Evolutionary conservation across 1,140 invertebrate species (phyloP).

Genomic region (Ostrea edulis): DNA sequence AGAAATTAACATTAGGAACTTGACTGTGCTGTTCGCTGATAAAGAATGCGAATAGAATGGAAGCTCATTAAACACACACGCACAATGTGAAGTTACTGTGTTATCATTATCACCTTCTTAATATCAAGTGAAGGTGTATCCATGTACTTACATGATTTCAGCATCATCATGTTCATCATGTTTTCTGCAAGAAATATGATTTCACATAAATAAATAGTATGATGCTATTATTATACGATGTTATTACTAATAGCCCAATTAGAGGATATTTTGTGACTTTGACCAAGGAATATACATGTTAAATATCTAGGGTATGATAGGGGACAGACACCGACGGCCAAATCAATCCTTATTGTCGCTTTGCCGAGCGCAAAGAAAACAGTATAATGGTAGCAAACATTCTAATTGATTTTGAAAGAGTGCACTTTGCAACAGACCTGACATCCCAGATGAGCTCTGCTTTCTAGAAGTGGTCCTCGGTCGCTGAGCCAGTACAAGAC

Average conservation of each 20-base stretch:
- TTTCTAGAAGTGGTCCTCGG: background rate
- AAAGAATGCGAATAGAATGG: no score
- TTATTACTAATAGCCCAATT: no score
- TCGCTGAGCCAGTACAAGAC: background rate
- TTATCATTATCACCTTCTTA: no score
- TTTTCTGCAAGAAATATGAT: background rate
- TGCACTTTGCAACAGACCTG: background rate
- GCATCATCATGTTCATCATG: background rate
- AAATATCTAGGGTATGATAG: background rate
- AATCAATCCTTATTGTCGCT: background rate
- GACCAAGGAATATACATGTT: background rate
- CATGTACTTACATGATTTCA: constrained; percentile 27
- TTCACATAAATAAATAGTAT: background rate
- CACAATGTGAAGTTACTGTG: no score
- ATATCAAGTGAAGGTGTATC: no score
- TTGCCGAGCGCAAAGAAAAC: background rate
- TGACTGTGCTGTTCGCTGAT: no score
- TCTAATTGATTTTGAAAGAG: background rate
- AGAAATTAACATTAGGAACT: no score
- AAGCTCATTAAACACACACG: no score
- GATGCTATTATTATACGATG: background rate
- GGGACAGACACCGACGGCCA: background rate
- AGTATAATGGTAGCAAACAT: no score
- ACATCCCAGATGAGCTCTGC: background rate
- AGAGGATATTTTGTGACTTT: background rate